Percentiles rank a stretch among this genome's conserved stretches.
phyloP scores from a whole-genome alignment of 2,888 invertebrate genomes.

The Parnassius apollo region DNA sequence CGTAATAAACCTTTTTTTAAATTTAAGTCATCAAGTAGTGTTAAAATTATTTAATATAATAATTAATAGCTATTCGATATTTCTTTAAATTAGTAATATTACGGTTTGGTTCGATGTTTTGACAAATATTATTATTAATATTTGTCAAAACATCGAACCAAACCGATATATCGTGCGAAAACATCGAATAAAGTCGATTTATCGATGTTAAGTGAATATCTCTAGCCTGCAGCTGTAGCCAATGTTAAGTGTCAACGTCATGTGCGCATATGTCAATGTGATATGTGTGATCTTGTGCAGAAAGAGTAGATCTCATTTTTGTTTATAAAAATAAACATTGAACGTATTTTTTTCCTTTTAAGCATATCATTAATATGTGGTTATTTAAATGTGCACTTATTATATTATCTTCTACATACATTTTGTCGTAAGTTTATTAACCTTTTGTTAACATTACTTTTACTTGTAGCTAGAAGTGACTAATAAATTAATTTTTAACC shows the following conservation, averaged over 20 bases:
- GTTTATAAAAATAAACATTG: slow-evolving; percentile 10
- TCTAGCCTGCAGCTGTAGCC: not conserved
- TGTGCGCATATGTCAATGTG: not conserved
- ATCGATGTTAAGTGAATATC: not conserved
- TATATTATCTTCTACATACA: slow-evolving; percentile 61
- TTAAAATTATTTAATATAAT: no score
- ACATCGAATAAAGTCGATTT: not conserved
- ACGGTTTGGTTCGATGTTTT: no score
- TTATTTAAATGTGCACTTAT: slow-evolving; percentile 69
- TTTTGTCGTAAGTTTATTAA: slow-evolving; percentile 63
- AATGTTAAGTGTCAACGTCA: slow-evolving; percentile 7
- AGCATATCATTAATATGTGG: slow-evolving; percentile 52
- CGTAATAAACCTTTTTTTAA: no score
- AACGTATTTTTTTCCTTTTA: not conserved
- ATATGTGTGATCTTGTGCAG: not conserved
- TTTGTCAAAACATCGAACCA: no score
- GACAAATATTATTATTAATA: no score
- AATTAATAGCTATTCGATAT: no score
- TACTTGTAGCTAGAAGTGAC: no score
- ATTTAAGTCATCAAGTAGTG: no score
- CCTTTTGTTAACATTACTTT: no score
- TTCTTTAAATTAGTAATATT: no score
- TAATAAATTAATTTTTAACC: no score
- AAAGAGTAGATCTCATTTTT: slow-evolving; percentile 13
- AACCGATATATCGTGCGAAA: no score